Evolutionary conservation across 2,797 vertebrate species (phyloP).

Genomic region (Hylomyscus alleni): DNA sequence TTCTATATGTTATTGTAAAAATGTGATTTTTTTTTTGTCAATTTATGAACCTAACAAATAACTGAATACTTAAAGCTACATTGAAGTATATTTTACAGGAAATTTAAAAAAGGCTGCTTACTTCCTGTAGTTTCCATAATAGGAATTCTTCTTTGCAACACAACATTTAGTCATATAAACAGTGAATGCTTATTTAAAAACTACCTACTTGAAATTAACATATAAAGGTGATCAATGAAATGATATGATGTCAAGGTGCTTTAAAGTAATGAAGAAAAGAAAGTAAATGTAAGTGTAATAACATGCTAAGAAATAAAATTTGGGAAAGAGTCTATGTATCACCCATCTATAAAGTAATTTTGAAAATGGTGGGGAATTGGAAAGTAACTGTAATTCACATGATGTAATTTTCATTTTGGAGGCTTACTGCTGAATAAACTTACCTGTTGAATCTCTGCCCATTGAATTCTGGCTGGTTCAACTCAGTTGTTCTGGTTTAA

Average conservation of each 20-base stretch:
- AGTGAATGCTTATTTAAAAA: background rate
- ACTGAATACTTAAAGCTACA: background rate
- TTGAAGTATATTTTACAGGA: background rate
- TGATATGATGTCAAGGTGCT: background rate
- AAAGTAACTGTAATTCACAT: background rate
- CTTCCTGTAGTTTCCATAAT: background rate
- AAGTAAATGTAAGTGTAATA: background rate
- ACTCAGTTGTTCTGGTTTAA: background rate
- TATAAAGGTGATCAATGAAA: background rate
- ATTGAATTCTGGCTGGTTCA: background rate
- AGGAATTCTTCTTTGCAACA: background rate
- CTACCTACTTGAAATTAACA: slow-evolving; percentile 14
- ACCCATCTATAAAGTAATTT: background rate
- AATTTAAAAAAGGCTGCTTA: background rate
- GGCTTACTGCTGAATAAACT: background rate
- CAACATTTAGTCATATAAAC: background rate
- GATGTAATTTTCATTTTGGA: background rate
- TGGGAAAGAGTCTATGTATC: background rate
- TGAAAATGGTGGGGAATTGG: background rate
- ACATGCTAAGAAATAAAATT: background rate
- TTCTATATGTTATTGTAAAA: background rate
- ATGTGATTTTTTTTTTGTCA: background rate
- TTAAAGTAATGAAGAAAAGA: background rate
- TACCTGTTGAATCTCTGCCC: background rate
- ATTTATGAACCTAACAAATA: background rate